A percentile compares a stretch with the other conserved stretches of the same genome.
These are phyloP conservation scores for Polyergus mexicanus DNA, from an alignment of 1,140 invertebrate genomes.

Conservation along the genomic window DNA sequence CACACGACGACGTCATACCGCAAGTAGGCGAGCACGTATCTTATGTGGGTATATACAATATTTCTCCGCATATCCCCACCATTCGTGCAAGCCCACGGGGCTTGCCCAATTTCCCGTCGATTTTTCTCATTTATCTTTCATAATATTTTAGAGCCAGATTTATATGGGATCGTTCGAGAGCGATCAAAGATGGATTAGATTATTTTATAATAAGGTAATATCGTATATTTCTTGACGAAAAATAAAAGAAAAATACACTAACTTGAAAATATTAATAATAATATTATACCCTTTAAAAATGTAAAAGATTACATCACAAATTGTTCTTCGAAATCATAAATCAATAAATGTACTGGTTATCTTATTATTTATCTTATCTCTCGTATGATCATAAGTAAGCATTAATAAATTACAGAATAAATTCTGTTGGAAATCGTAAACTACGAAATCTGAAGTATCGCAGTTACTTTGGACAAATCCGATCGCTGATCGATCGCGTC, in stretches of 20 bases:
- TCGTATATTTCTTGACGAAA: not conserved
- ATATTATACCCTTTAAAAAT: not conserved
- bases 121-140: conserved; percentile 73
- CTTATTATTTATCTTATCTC: conserved; percentile 28
- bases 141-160: conserved; percentile 67
- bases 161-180: conserved; percentile 6
- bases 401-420: conserved; percentile 10
- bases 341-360: not conserved
- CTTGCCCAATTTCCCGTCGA: conserved; percentile 72
- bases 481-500: conserved; percentile 40
- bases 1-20: not conserved
- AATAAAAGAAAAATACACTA: not conserved
- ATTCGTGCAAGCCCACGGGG: conserved; percentile 64
- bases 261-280: too few relatives aligned
- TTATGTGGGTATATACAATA: not conserved
- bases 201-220: conserved; percentile 56
- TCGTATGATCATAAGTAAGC: not conserved
- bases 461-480: not conserved
- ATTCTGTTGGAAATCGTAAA: conserved; percentile 9
- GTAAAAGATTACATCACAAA: not conserved
- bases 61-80: not conserved
- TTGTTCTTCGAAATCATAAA: not conserved
- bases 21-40: not conserved
- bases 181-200: conserved; percentile 33
- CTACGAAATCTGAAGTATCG: not conserved